These are phyloP conservation scores for Distichodus sexfasciatus DNA, from an alignment of 2,797 vertebrate species.

Conservation along the genomic window DNA sequence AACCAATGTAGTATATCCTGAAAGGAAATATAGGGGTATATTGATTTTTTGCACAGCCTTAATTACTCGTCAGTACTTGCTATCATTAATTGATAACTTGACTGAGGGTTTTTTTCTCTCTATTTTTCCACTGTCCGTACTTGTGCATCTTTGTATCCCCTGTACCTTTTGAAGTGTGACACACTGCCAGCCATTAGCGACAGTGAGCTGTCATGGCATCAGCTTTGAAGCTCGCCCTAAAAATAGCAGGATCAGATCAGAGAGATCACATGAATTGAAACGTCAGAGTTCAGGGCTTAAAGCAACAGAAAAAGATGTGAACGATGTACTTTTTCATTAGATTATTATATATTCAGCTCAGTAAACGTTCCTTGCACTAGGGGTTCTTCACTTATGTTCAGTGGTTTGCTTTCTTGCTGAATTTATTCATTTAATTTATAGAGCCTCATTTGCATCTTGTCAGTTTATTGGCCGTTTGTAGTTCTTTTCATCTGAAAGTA, in stretches of 20 bases:
- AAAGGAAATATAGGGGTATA: no score
- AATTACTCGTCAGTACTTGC: no score
- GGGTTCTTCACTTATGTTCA: no score
- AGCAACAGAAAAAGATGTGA: neutral
- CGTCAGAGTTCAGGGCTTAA: neutral
- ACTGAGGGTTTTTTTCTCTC: no score
- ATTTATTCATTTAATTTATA: no score
- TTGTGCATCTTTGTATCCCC: neutral
- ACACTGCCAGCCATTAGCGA: slow-evolving; percentile 13
- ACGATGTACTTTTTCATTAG: neutral
- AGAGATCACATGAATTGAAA: neutral
- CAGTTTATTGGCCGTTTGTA: no score
- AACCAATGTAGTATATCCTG: no score
- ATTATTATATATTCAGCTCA: neutral
- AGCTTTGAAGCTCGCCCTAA: slow-evolving; percentile 33
- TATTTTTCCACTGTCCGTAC: neutral
- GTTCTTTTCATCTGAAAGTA: no score
- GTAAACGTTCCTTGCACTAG: neutral
- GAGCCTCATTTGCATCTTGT: no score
- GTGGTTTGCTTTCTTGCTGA: no score
- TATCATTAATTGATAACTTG: no score
- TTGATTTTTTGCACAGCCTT: no score
- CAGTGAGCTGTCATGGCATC: slow-evolving; percentile 18
- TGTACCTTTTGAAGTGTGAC: neutral
- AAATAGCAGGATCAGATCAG: slow-evolving; percentile 24